These are phyloP conservation scores for Odontamblyopus rebecca DNA, from an alignment of 2,797 vertebrate species.

Conservation along the genomic window DNA sequence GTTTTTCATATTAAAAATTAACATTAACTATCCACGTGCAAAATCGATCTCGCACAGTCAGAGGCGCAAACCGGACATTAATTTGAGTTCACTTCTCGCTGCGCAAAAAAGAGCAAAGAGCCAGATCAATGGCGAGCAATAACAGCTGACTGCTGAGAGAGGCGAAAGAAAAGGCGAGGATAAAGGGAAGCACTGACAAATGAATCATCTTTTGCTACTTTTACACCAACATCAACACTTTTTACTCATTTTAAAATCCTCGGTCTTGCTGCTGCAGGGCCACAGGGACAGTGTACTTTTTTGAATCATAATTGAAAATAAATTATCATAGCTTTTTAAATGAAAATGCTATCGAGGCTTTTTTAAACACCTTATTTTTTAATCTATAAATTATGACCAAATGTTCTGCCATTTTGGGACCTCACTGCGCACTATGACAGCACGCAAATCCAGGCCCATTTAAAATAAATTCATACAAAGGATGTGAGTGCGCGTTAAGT, in stretches of 20 bases:
- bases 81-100: slow-evolving; percentile 98
- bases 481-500: neutral
- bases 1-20: slow-evolving; percentile 85
- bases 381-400: neutral
- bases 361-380: neutral
- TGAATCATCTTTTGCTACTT: slow-evolving; percentile 94
- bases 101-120: slow-evolving; percentile 77
- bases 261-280: slow-evolving; percentile 19
- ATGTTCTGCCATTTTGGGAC: neutral
- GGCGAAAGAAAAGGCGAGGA: slow-evolving; percentile 5
- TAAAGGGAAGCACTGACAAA: slow-evolving; percentile 90
- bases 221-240: slow-evolving; percentile 73
- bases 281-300: neutral
- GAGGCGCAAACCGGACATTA: slow-evolving; percentile 92
- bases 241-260: slow-evolving; percentile 31
- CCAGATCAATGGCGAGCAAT: slow-evolving; percentile 94
- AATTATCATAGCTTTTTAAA: neutral
- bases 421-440: neutral
- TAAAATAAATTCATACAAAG: neutral
- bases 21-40: slow-evolving; percentile 83
- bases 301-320: neutral
- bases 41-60: slow-evolving; percentile 85
- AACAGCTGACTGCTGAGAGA: slow-evolving; percentile 93
- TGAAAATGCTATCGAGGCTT: neutral
- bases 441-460: neutral